phyloP scores from a whole-genome alignment of 2,113 vertebrate genomes.

The Tympanuchus pallidicinctus region DNA sequence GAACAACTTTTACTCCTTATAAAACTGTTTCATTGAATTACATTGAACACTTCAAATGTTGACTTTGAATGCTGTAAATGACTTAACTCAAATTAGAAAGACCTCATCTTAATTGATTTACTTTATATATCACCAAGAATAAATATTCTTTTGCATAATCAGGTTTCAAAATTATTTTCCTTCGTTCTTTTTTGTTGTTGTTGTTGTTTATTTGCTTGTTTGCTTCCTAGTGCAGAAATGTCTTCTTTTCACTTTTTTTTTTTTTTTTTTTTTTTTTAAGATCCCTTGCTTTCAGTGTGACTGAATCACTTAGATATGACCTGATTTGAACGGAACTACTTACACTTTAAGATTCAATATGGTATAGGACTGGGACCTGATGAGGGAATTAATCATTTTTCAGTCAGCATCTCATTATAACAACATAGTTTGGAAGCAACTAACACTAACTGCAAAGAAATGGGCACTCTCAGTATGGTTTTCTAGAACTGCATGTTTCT shows the following conservation, averaged over 20 bases:
- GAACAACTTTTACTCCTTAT: not conserved
- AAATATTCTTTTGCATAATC: not conserved
- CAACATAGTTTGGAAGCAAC: not conserved
- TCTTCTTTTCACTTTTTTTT: no score
- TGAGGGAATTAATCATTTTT: not conserved
- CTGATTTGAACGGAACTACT: not conserved
- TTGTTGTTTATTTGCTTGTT: not conserved
- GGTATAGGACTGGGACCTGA: not conserved
- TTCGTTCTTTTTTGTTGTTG: no score
- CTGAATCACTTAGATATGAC: not conserved
- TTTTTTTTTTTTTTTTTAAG: not conserved
- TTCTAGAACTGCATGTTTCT: not conserved
- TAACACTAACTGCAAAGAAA: not conserved
- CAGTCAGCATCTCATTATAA: not conserved
- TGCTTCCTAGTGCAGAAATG: not conserved
- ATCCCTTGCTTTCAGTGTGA: not conserved
- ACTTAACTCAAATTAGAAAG: not conserved
- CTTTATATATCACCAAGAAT: not conserved
- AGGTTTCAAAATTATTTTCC: not conserved
- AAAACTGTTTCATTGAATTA: slow-evolving; percentile 20
- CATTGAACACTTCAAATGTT: not conserved
- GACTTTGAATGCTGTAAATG: not conserved
- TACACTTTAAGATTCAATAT: not conserved
- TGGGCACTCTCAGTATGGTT: not conserved
- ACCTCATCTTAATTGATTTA: not conserved